Conservation (phyloP, 2,797 vertebrate species). For the Poeciliopsis presidionis region DNA sequence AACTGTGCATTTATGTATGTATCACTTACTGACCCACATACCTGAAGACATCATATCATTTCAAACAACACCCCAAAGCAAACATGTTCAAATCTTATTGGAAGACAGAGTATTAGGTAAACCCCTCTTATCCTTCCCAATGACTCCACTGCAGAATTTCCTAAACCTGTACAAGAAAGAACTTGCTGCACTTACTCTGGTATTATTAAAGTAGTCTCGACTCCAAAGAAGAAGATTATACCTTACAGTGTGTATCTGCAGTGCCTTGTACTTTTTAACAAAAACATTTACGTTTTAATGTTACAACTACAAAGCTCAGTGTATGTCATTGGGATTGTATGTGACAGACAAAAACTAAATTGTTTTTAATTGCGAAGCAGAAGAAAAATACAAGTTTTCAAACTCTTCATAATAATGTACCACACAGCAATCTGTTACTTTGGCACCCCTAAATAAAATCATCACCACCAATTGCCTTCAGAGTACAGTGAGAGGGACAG, state of each 20-base stretch:
- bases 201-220: neutral
- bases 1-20: conserved; percentile 15
- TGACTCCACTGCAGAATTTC: conserved; percentile 16
- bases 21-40: conserved; percentile 49
- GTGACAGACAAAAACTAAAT: neutral
- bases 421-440: too few species aligned
- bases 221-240: neutral
- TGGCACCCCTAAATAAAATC: too few species aligned
- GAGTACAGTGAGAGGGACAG: neutral
- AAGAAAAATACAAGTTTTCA: neutral
- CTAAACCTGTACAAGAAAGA: conserved; percentile 14
- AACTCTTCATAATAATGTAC: neutral
- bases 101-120: conserved; percentile 41
- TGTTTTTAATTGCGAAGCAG: neutral
- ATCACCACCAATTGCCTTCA: too few species aligned
- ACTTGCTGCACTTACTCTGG: conserved; percentile 14
- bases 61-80: conserved; percentile 3
- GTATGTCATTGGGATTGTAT: neutral
- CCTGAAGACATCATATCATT: conserved; percentile 37
- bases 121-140: conserved; percentile 35
- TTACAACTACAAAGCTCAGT: neutral
- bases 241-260: neutral
- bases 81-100: conserved; percentile 25
- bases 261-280: neutral
- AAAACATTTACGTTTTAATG: neutral